A percentile compares a stretch with the other conserved stretches of the same genome.
Evolutionary conservation across 1,140 invertebrate species (phyloP).

Genomic region (Dryas iulia): DNA sequence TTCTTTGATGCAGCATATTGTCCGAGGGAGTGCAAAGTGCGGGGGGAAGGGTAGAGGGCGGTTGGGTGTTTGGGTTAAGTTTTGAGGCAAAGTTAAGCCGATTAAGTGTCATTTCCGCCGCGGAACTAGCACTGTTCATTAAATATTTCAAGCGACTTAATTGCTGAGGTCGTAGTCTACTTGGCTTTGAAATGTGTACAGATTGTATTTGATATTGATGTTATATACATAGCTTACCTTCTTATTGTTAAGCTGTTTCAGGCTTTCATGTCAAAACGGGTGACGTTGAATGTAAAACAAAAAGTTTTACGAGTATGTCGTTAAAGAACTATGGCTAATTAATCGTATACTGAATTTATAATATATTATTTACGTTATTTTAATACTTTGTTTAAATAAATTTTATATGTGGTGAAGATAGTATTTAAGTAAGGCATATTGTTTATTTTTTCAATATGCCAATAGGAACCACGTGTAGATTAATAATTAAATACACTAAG

Average conservation of each 20-base stretch:
- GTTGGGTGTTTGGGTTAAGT: slow-evolving; percentile 57
- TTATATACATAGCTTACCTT: neutral
- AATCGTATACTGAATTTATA: too few relatives aligned
- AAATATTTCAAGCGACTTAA: slow-evolving; percentile 77
- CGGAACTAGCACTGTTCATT: slow-evolving; percentile 78
- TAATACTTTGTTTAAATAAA: too few relatives aligned
- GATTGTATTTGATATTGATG: slow-evolving; percentile 38
- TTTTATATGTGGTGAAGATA: neutral
- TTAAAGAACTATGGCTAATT: too few relatives aligned
- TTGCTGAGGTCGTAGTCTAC: slow-evolving; percentile 64
- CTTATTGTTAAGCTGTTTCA: neutral
- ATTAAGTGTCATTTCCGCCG: slow-evolving; percentile 78
- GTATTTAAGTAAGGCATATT: too few relatives aligned
- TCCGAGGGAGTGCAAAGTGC: slow-evolving; percentile 27
- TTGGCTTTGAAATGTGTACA: slow-evolving; percentile 58
- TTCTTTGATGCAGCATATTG: slow-evolving; percentile 70
- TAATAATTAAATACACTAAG: slow-evolving; percentile 13
- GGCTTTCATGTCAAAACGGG: too few relatives aligned
- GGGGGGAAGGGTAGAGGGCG: slow-evolving; percentile 22
- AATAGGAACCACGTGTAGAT: neutral
- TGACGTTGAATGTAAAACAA: neutral
- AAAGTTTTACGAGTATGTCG: too few relatives aligned
- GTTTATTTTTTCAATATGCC: neutral
- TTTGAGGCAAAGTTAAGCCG: slow-evolving; percentile 76
- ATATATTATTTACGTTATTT: too few relatives aligned